Conservation (phyloP, 2,797 vertebrate species). For the Hipposideros larvatus region DNA sequence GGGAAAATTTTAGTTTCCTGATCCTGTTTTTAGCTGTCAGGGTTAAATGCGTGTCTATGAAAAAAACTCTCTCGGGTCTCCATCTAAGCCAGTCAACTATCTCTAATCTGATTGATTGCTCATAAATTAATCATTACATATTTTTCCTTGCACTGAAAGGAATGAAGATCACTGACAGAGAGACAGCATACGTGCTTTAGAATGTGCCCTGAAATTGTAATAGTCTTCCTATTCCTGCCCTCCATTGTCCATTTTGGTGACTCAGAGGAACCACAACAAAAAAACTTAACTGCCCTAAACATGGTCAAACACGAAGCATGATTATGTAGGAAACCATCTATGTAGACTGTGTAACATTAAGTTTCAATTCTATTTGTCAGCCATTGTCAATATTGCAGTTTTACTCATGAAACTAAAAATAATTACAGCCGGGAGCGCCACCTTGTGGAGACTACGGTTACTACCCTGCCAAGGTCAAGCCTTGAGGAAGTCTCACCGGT, state of each 20-base stretch:
- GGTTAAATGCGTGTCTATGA: not conserved
- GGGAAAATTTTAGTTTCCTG: not conserved
- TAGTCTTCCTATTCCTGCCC: not conserved
- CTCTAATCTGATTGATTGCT: not conserved
- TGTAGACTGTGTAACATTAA: not conserved
- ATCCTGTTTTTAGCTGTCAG: not conserved
- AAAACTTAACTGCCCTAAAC: not conserved
- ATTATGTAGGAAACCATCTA: not conserved
- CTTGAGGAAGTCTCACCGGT: not conserved
- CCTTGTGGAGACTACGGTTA: constrained; percentile 16
- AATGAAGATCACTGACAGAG: not conserved
- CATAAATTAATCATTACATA: not conserved
- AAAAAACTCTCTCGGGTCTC: not conserved
- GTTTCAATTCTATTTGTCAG: not conserved
- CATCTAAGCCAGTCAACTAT: not conserved
- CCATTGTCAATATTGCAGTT: not conserved
- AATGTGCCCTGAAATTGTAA: not conserved
- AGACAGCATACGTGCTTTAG: not conserved
- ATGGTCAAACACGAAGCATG: not conserved
- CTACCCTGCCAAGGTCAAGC: not conserved
- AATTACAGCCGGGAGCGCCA: constrained; percentile 24
- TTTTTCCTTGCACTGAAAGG: not conserved
- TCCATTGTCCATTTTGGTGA: not conserved
- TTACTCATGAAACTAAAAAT: not conserved
- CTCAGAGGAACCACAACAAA: not conserved